A percentile compares a stretch with the other conserved stretches of the same genome.
phyloP scores from a whole-genome alignment of 2,888 invertebrate species.

The Temnothorax unifasciatus region DNA sequence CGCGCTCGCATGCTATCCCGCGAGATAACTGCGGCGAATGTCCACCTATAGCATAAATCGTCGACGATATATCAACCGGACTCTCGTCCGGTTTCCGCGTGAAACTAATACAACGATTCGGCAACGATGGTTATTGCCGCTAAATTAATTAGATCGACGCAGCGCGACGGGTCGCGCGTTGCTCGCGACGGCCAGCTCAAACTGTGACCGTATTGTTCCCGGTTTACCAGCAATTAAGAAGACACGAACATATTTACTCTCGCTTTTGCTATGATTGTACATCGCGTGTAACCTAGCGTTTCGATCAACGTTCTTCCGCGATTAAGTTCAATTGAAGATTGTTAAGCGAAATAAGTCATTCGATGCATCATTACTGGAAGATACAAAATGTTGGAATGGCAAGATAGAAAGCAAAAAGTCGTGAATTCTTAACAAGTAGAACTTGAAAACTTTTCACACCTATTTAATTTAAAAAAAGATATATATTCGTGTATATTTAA shows the following conservation, averaged over 20 bases:
- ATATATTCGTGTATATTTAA: not conserved
- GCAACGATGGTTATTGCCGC: conserved; percentile 3
- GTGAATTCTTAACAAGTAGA: not conserved
- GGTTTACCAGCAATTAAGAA: not conserved
- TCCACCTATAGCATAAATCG: conserved; percentile 66
- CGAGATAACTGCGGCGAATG: conserved; percentile 65
- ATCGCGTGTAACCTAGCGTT: not conserved
- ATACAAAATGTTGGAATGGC: not conserved
- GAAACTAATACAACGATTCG: conserved; percentile 54
- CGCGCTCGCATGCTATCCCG: conserved; percentile 48
- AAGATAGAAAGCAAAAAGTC: not conserved
- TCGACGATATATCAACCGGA: conserved; percentile 68
- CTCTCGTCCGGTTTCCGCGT: conserved; percentile 58
- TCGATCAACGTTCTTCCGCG: not conserved
- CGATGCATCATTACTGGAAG: not conserved
- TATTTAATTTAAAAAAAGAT: not conserved
- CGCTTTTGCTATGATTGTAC: not conserved
- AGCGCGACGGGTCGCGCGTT: not conserved
- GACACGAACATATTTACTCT: not conserved
- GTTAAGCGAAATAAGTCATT: conserved; percentile 7
- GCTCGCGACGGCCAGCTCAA: not conserved
- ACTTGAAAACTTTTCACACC: not conserved
- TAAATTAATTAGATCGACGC: conserved; percentile 43
- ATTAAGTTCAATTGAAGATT: conserved; percentile 13
- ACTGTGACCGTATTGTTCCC: not conserved